Base-by-base conservation (phyloP, 2,888 invertebrate genomes). In the Drosophila maculinotata region DNA sequence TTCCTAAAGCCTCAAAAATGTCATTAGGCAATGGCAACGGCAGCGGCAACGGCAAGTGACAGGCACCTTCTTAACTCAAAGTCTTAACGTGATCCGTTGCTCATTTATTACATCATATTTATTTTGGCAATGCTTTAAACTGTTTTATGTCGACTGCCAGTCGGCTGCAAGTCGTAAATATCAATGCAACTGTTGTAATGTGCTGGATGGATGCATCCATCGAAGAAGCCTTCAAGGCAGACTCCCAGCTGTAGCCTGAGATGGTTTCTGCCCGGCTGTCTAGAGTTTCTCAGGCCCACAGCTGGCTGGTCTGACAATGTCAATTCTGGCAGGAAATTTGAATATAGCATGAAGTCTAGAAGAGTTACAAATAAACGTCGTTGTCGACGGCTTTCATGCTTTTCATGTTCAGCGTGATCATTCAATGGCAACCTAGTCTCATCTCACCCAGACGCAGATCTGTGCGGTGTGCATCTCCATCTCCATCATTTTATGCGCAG, bases 341-440 rank as follows among this genome's bases (percentile, higher is more conserved):
- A 77, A 77, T 80, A 80, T 65, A 53, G 44, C 47, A 44, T 72
- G 49, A 53, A 48, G 67, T 60, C 53, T 67, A 67, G 78, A 67
- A 77, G 73, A 60, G 52, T 60, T 35, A 75, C 71, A 75, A 59
- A 64, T 53, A 76, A 64, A 77, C 68, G 42, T 71, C 38, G 67
- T 48, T 59, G 70, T 70, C 54, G 68, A 57, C 58, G 69, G 58
- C 81, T 80, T 84, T 87, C 79, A 77, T 87, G 79, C 74, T 87
- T 80, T 87, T 77, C 87, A 80, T 87, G 79, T 87, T 77, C 56
- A 63, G 62, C 82, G 70, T 81, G 87, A 87, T 84, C 79, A 69
- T 73, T 69, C 79, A 81, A 74, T 76, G 70, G 71, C 63, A 71
- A 33, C 79, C 41, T 28, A 52, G 64, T 48, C 59, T 52, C 73